A percentile compares a stretch with the other conserved stretches of the same genome.
Evolutionary conservation across 2,113 vertebrate genomes (phyloP).

Genomic region (Machaerirhynchus nigripectus): DNA sequence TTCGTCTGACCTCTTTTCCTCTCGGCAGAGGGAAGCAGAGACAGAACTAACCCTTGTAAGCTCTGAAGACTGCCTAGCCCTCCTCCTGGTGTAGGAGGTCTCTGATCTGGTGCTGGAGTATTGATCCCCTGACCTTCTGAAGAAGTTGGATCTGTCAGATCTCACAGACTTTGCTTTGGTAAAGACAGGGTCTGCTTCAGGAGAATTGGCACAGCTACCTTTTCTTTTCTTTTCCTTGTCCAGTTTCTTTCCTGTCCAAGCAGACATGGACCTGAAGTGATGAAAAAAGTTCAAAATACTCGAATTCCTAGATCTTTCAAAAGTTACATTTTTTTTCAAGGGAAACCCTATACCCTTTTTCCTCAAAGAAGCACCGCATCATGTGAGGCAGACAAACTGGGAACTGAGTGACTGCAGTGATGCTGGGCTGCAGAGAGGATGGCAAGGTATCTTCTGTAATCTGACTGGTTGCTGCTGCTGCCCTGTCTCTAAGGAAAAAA

Average conservation of each 20-base stretch:
- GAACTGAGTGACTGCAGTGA: constrained; percentile 55
- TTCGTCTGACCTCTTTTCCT: constrained; percentile 16
- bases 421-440: constrained; percentile 44
- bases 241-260: constrained; percentile 66
- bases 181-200: constrained; percentile 63
- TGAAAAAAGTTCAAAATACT: constrained; percentile 69
- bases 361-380: constrained; percentile 30
- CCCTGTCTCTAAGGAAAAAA: constrained; percentile 67
- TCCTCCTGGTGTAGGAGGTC: constrained; percentile 47
- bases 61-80: constrained; percentile 51
- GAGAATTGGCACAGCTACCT: constrained; percentile 58
- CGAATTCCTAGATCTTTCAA: constrained; percentile 44
- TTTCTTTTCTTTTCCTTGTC: constrained; percentile 63
- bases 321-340: background rate
- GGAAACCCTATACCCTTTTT: constrained; percentile 41
- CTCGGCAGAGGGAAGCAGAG: constrained; percentile 36
- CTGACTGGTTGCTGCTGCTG: constrained; percentile 65
- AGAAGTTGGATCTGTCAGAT: constrained; percentile 57
- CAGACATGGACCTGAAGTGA: constrained; percentile 66
- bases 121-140: constrained; percentile 61
- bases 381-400: constrained; percentile 24
- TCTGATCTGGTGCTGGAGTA: constrained; percentile 51
- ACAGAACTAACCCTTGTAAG: constrained; percentile 44
- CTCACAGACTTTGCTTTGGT: constrained; percentile 59
- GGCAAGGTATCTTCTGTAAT: constrained; percentile 57